Evolutionary conservation across 2,113 vertebrate genomes (phyloP).

Genomic region (Numida meleagris): DNA sequence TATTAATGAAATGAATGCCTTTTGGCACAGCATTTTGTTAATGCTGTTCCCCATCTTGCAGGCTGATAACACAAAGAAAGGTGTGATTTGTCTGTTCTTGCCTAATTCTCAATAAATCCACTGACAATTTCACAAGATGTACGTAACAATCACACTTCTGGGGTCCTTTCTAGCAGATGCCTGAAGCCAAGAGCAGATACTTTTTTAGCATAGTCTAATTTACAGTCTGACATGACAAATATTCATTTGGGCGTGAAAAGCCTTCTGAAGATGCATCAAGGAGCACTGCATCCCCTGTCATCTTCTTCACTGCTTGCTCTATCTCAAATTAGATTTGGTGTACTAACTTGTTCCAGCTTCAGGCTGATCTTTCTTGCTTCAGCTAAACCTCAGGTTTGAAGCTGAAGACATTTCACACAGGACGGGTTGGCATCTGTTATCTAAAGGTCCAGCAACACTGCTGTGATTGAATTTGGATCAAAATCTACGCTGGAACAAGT

Average conservation of each 20-base stretch:
- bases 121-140: not conserved
- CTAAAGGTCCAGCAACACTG: not conserved
- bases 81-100: not conserved
- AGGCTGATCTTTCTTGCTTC: constrained; percentile 21
- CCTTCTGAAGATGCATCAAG: not conserved
- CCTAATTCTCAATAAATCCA: not conserved
- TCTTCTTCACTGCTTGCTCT: not conserved
- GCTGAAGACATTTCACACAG: constrained; percentile 12
- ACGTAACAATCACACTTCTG: not conserved
- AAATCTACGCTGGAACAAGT: not conserved
- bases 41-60: not conserved
- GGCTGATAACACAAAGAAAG: not conserved
- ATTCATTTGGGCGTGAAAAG: constrained; percentile 15
- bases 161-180: not conserved
- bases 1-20: not conserved
- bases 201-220: not conserved
- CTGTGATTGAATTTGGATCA: not conserved
- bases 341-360: constrained; percentile 14
- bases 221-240: not conserved
- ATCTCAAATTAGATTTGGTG: not conserved
- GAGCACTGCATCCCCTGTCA: not conserved
- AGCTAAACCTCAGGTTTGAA: not conserved
- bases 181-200: not conserved
- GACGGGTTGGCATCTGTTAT: not conserved
- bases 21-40: not conserved